Conservation (phyloP, 2,113 vertebrate genomes). For the Zosterops lateralis region DNA sequence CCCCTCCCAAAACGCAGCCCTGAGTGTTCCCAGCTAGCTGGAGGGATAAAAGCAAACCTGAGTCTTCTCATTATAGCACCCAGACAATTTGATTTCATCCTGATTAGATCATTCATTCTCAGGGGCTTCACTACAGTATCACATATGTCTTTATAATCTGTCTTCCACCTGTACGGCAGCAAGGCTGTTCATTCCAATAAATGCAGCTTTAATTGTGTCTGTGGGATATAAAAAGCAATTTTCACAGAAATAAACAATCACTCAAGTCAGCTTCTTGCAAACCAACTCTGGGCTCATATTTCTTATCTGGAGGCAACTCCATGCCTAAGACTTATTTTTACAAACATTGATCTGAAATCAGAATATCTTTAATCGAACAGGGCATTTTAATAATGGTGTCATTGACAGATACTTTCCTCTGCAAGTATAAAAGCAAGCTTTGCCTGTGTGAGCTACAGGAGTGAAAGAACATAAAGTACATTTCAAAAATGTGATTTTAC, state of each 20-base stretch:
- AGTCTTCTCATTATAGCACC: neutral
- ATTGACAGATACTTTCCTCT: neutral
- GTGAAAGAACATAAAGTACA: neutral
- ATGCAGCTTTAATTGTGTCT: constrained; percentile 11
- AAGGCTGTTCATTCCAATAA: constrained; percentile 14
- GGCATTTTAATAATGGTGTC: neutral
- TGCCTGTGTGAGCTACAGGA: neutral
- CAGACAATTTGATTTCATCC: constrained; percentile 13
- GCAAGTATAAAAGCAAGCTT: neutral
- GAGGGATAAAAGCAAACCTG: neutral
- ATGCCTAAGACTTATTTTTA: neutral
- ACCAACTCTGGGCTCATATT: neutral
- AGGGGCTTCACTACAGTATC: neutral
- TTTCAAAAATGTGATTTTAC: neutral
- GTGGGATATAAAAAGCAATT: constrained; percentile 5
- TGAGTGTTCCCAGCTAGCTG: neutral
- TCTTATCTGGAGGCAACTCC: neutral
- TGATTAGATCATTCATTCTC: constrained; percentile 29
- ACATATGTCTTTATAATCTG: constrained; percentile 10
- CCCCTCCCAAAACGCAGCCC: neutral
- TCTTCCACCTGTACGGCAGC: constrained; percentile 11
- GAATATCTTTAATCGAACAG: neutral
- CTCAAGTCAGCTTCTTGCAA: neutral
- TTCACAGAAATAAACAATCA: constrained; percentile 25
- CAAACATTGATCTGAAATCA: neutral